Evolutionary conservation across 2,888 invertebrate species (phyloP), one percentile per base, ranked within the genome.

Genomic region (Sinelater perroti): DNA sequence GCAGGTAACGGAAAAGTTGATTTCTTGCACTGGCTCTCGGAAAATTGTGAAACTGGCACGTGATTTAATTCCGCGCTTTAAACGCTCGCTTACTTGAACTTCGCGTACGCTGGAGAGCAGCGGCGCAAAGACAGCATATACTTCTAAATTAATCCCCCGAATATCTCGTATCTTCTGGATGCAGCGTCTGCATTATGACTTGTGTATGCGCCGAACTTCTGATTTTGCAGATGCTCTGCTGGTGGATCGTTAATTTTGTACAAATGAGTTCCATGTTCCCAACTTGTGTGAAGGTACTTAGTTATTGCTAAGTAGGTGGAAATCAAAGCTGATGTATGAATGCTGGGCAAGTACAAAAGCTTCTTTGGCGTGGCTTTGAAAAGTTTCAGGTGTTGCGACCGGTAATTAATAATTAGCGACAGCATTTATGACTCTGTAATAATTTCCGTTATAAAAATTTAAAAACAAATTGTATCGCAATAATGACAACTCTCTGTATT

Each of bases 71-170:
- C 47, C 21, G 54, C 31, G 28, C 30, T 30, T n/a, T 54, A 54
- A 54, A 56, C 24, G 10, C 3, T 21, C 21, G 18, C 18, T 13
- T 11, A 36, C 49, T 20, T 30, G 35, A 52, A 52, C 33, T 52
- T 52, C 26, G 44, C 35, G 31, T 51, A 33, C 44, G 33, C 40
- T 33, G 21, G 21, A 21, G 30, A 44, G 33, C 45, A 50, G 20
- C 49, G 24, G 50, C 38, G 35, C 36, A 56, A 36, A 56, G 44
- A 44, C 56, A 50, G 45, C 35, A 31, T 45, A 42, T 50, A 45
- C 50, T 50, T 44, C 50, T 28, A 56, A 56, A 56, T 56, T 56
- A 56, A 56, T 50, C 56, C 56, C 51, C 45, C 44, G 44, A 40
- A 21, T 40, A 40, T 28, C 28, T 28, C 28, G 10, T 53, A 45